phyloP scores from a whole-genome alignment of 2,113 vertebrate species.

The Oreotrochilus melanogaster region DNA sequence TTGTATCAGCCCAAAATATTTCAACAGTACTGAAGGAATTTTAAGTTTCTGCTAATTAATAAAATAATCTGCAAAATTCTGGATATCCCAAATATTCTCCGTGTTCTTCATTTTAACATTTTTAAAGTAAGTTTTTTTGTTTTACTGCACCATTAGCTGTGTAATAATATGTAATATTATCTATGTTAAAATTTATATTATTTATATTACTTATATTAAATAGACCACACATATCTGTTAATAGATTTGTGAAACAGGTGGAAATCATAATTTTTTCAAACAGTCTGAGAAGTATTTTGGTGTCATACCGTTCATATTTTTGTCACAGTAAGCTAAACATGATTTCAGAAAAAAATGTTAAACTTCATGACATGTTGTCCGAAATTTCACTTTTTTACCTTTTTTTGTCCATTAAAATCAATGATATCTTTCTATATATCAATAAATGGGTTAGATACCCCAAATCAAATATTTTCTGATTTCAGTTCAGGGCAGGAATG shows the following conservation, averaged over 20 bases:
- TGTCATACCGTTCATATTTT: neutral
- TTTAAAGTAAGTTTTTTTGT: neutral
- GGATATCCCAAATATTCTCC: neutral
- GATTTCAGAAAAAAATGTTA: neutral
- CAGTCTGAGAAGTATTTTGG: neutral
- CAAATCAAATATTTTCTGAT: neutral
- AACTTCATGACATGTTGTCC: neutral
- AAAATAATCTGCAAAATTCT: neutral
- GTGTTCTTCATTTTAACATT: neutral
- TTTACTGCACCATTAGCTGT: neutral
- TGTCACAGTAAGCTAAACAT: neutral
- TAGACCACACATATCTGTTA: accelerated
- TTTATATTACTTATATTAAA: neutral
- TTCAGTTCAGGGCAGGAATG: neutral
- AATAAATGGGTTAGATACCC: neutral
- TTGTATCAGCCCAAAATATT: neutral
- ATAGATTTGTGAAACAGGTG: neutral
- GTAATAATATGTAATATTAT: neutral
- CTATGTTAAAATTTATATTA: neutral
- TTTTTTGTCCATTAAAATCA: neutral
- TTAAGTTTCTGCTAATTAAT: neutral
- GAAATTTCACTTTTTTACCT: neutral
- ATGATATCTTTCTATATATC: neutral
- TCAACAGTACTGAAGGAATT: neutral
- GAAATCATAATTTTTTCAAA: neutral